These are phyloP conservation scores for Odontomachus brunneus DNA, from an alignment of 1,140 invertebrate genomes.

Conservation along the genomic window DNA sequence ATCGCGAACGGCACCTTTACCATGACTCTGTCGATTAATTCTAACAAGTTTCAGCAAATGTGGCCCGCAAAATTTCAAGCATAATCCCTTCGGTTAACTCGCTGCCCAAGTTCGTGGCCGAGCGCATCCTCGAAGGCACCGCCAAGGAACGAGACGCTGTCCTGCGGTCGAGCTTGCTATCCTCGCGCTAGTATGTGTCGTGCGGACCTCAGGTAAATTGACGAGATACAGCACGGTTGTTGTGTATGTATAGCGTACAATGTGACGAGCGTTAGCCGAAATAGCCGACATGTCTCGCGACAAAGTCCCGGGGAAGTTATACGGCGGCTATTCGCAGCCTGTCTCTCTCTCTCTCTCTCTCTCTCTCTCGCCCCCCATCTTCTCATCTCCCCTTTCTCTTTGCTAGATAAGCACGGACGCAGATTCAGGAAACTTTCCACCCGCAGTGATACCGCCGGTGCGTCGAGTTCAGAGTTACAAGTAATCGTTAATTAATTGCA, in stretches of 20 bases:
- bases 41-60: neutral
- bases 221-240: constrained; percentile 21
- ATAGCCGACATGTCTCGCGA: constrained; percentile 39
- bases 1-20: neutral
- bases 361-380: too few relatives aligned
- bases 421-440: constrained; percentile 27
- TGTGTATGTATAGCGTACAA: constrained; percentile 18
- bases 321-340: constrained; percentile 17
- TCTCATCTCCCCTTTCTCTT: too few relatives aligned
- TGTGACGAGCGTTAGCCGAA: constrained; percentile 42
- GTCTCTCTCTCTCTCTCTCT: too few relatives aligned
- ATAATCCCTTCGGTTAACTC: neutral
- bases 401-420: constrained; percentile 26
- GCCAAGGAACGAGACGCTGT: constrained; percentile 10
- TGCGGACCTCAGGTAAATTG: constrained; percentile 24
- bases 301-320: constrained; percentile 44
- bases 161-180: neutral
- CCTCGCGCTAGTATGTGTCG: constrained; percentile 5
- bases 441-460: constrained; percentile 20
- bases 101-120: neutral
- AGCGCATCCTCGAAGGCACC: neutral
- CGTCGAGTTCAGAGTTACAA: constrained; percentile 8
- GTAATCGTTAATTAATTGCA: constrained; percentile 45
- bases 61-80: neutral
- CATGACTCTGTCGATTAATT: neutral